Percentiles rank a stretch among this genome's conserved stretches.
Conservation (phyloP, 2,888 invertebrate species). For the Drosophila neutralis region DNA sequence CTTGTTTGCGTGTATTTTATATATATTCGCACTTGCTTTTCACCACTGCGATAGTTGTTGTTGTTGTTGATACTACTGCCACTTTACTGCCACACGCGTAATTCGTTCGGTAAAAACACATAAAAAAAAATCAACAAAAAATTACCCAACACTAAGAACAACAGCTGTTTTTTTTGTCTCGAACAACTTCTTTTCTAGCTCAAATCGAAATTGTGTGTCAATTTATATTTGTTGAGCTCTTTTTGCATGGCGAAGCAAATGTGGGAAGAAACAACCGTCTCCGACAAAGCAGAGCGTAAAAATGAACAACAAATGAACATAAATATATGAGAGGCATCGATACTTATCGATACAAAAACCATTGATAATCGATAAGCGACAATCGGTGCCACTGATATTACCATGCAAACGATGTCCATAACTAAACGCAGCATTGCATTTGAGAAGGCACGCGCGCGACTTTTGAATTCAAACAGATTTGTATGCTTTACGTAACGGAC, state of each 20-base stretch:
- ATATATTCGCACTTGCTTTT: constrained; percentile 52
- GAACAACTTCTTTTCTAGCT: constrained; percentile 44
- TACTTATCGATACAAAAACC: constrained; percentile 15
- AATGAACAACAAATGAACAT: constrained; percentile 49
- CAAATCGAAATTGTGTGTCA: constrained; percentile 51
- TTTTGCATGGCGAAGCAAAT: constrained; percentile 49
- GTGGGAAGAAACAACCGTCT: constrained; percentile 51
- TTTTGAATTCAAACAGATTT: constrained; percentile 9
- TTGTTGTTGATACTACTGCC: constrained; percentile 43
- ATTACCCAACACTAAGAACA: constrained; percentile 61
- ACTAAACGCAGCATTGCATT: constrained; percentile 32
- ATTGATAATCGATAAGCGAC: constrained; percentile 3
- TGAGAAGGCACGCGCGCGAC: neutral
- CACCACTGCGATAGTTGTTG: constrained; percentile 43
- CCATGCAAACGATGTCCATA: neutral
- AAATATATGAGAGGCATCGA: constrained; percentile 39
- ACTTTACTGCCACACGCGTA: constrained; percentile 50
- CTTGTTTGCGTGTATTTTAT: constrained; percentile 44
- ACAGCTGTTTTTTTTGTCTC: constrained; percentile 51
- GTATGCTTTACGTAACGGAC: constrained; percentile 36
- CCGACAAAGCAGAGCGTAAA: constrained; percentile 63
- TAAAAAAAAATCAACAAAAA: constrained; percentile 55
- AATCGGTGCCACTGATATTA: constrained; percentile 3
- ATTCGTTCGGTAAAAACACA: constrained; percentile 37
- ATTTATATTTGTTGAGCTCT: constrained; percentile 43